Conservation (phyloP, 2,888 invertebrate genomes). For the Atethmia centrago region DNA sequence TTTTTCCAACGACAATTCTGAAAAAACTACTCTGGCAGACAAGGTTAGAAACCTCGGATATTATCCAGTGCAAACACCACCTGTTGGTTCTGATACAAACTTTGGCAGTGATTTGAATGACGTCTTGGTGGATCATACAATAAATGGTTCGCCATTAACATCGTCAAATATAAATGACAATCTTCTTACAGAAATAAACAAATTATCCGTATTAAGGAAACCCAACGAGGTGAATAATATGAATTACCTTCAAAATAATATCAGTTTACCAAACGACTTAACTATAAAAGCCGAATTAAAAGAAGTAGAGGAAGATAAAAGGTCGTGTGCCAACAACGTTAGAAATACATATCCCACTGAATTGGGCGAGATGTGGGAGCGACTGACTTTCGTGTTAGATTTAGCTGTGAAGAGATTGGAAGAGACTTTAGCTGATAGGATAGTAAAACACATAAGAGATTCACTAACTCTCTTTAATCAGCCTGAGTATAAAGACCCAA, state of each 20-base stretch:
- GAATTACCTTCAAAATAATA: slow-evolving; percentile 62
- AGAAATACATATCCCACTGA: slow-evolving; percentile 62
- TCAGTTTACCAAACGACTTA: slow-evolving; percentile 73
- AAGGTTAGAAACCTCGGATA: slow-evolving; percentile 72
- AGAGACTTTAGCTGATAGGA: slow-evolving; percentile 76
- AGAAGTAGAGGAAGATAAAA: slow-evolving; percentile 66
- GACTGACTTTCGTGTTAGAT: slow-evolving; percentile 75
- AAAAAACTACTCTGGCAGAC: slow-evolving; percentile 65
- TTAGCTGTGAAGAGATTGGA: slow-evolving; percentile 78
- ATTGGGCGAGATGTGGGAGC: slow-evolving; percentile 78
- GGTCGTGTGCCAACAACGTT: slow-evolving; percentile 68
- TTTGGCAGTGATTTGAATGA: slow-evolving; percentile 54
- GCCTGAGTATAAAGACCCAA: slow-evolving; percentile 36
- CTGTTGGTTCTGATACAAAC: slow-evolving; percentile 64
- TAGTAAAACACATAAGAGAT: slow-evolving; percentile 76
- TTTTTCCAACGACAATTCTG: slow-evolving; percentile 30
- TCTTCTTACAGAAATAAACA: slow-evolving; percentile 34
- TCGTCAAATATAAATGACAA: slow-evolving; percentile 62
- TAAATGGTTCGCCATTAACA: slow-evolving; percentile 7
- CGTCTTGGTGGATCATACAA: slow-evolving; percentile 60
- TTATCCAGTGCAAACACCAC: slow-evolving; percentile 68
- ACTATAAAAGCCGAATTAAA: slow-evolving; percentile 72
- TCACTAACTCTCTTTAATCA: slow-evolving; percentile 54
- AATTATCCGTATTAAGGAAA: slow-evolving; percentile 69
- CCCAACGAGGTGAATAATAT: slow-evolving; percentile 60